Conservation (phyloP, 2,888 invertebrate species). For the Tetramorium bicarinatum region DNA sequence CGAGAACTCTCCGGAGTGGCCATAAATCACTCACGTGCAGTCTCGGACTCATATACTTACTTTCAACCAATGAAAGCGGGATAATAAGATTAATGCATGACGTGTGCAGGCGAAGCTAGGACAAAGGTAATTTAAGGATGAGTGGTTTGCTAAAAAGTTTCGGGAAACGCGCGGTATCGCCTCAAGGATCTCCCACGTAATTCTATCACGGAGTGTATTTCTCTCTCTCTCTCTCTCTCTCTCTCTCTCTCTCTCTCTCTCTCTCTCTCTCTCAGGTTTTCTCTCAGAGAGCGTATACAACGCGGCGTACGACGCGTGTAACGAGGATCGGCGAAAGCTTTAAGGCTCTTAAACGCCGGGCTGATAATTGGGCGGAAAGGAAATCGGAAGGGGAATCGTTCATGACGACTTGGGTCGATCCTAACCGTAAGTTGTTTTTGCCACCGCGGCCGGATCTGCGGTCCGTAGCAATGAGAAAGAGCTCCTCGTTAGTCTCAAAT, state of each 20-base stretch:
- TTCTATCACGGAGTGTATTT: neutral
- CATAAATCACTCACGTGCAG: constrained; percentile 51
- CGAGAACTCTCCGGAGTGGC: constrained; percentile 45
- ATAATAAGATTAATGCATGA: constrained; percentile 55
- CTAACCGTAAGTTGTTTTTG: constrained; percentile 47
- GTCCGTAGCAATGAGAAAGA: constrained; percentile 60
- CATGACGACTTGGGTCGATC: constrained; percentile 24
- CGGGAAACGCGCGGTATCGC: neutral
- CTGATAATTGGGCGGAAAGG: constrained; percentile 45
- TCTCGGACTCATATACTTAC: constrained; percentile 50
- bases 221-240: neutral
- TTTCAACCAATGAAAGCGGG: constrained; percentile 53
- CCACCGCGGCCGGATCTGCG: constrained; percentile 58
- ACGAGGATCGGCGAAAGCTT: neutral
- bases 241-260: neutral
- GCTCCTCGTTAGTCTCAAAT: constrained; percentile 73
- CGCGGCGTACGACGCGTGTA: neutral
- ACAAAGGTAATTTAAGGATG: constrained; percentile 50
- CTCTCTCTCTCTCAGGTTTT: neutral
- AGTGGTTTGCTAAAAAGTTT: constrained; percentile 33
- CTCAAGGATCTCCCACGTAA: neutral
- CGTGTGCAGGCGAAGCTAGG: constrained; percentile 44
- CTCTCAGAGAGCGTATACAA: neutral
- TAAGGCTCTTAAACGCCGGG: neutral
- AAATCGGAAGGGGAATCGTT: constrained; percentile 58